Evolutionary conservation across 2,888 invertebrate species (phyloP).

Genomic region (Drosophila pseudotalamancana): DNA sequence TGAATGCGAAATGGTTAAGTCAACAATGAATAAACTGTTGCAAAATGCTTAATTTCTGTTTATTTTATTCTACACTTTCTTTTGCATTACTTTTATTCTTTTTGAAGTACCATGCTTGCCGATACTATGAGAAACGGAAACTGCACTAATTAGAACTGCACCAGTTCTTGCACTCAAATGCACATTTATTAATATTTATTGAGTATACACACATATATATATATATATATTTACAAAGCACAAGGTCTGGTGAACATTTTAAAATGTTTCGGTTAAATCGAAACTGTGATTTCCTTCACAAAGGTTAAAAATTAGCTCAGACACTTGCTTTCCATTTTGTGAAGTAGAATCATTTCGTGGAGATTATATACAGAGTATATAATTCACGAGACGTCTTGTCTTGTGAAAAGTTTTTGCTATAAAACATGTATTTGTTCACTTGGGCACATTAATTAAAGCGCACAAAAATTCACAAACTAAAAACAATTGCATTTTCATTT

Average conservation of each 20-base stretch:
- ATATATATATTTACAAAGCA: slow-evolving; percentile 58
- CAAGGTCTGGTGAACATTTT: slow-evolving; percentile 29
- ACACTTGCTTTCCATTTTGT: background rate
- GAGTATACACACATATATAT: slow-evolving; percentile 22
- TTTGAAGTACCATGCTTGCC: slow-evolving; percentile 42
- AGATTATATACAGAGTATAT: background rate
- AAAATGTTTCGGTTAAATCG: slow-evolving; percentile 32
- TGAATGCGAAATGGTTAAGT: slow-evolving; percentile 64
- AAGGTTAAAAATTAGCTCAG: slow-evolving; percentile 1
- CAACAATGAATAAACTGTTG: slow-evolving; percentile 74
- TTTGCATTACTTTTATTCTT: slow-evolving; percentile 3
- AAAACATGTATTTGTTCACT: slow-evolving; percentile 31
- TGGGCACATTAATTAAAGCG: slow-evolving; percentile 58
- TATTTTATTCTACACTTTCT: slow-evolving; percentile 2
- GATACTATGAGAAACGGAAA: slow-evolving; percentile 18
- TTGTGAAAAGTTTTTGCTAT: slow-evolving; percentile 5
- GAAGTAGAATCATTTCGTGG: background rate
- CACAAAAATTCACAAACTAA: slow-evolving; percentile 54
- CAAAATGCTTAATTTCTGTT: slow-evolving; percentile 45
- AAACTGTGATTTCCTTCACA: slow-evolving; percentile 30
- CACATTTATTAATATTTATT: slow-evolving; percentile 48
- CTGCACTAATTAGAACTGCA: slow-evolving; percentile 69
- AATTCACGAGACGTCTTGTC: background rate
- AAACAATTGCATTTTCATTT: slow-evolving; percentile 55
- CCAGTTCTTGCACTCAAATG: slow-evolving; percentile 70